These are phyloP conservation scores for Acrossocheilus fasciatus DNA, from an alignment of 2,797 vertebrate genomes.

Conservation along the genomic window DNA sequence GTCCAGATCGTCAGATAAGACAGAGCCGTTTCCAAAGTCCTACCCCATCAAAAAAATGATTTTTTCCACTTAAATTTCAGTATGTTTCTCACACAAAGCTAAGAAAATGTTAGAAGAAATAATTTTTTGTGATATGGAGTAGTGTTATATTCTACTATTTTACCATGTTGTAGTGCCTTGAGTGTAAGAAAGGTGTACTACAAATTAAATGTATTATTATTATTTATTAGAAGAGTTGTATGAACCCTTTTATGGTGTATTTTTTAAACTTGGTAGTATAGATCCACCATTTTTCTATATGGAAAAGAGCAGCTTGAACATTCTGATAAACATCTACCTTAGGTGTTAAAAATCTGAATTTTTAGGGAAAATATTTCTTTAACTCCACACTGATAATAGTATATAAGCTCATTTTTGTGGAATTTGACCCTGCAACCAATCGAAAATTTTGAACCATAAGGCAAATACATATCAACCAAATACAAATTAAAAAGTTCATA, in stretches of 20 bases:
- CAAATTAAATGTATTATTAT: no score
- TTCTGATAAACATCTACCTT: not conserved
- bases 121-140: no score
- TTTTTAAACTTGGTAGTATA: not conserved
- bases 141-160: no score
- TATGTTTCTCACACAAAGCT: not conserved
- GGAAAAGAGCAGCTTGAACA: not conserved
- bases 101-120: not conserved
- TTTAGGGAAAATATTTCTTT: not conserved
- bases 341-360: not conserved
- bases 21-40: conserved; percentile 80
- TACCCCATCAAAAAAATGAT: conserved; percentile 56
- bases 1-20: conserved; percentile 74
- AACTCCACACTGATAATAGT: not conserved
- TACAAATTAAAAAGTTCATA: not conserved
- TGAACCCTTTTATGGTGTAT: not conserved
- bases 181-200: no score
- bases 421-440: not conserved
- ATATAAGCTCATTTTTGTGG: not conserved
- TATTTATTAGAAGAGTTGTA: not conserved
- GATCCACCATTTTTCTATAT: not conserved
- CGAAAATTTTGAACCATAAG: not conserved
- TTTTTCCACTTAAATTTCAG: not conserved
- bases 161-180: no score
- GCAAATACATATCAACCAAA: not conserved